Evolutionary conservation across 2,888 invertebrate genomes (phyloP), one percentile per base, ranked within the genome.

Genomic region (Phasia obesa): DNA sequence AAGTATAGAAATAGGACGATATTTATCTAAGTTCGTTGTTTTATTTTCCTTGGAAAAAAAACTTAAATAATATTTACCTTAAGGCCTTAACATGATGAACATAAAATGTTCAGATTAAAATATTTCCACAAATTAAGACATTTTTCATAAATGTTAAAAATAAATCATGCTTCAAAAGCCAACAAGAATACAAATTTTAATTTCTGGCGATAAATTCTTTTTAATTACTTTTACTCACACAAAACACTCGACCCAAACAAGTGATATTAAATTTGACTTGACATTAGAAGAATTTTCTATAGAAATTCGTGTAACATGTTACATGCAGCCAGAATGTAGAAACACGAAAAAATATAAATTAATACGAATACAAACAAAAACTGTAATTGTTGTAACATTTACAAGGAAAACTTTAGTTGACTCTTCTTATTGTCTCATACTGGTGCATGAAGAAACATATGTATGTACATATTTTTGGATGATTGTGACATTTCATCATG

Each of bases 401-500:
- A 49, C 27, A 57, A 55, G 38, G 51, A 38, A 42, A 47, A 15
- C 62, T 35, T 35, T 25, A 15, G 25, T 67, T 49, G 47, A 11
- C 19, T 23, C 23, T n/a, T 64, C 25, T 47, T 47, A n/a, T 31
- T 47, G 35, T 23, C 6, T 5, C 47, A 47, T 62, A 53, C 53
- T 42, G 21, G n/a, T 17, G 55, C n/a, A 53, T n/a, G n/a, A n/a
- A n/a, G n/a, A n/a, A n/a, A n/a, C n/a, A n/a, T 70, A 23, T 70
- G 35, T 35, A n/a, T n/a, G 35, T 4, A 51, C 21, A 77, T 69
- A 65, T 53, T 62, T 81, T 69, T 67, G 75, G 75, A 71, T 79
- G 79, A 71, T 79, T 83, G 79, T 89, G 88, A 89, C 88, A 89
- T 89, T 89, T 88, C 89, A 89, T 89, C 89, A 89, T 86, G 87